Conservation (phyloP, 2,888 invertebrate species). For the Kryphioiulus occultus region DNA sequence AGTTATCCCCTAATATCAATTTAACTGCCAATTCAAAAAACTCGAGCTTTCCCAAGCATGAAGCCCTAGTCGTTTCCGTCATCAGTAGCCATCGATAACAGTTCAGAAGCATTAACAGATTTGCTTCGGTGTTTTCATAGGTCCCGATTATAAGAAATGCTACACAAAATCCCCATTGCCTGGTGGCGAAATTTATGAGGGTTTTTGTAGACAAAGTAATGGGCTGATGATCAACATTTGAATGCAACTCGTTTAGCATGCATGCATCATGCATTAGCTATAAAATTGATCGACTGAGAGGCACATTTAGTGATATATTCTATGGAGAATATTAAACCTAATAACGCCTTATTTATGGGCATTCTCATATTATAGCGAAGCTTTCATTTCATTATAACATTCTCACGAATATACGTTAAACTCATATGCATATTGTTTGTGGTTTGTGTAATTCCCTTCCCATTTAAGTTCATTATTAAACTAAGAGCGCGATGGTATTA, state of each 20-base stretch:
- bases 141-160: neutral
- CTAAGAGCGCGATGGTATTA: too few relatives aligned
- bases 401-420: neutral
- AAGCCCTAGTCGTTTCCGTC: constrained; percentile 11
- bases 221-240: constrained; percentile 28
- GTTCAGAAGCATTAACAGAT: constrained; percentile 28
- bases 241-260: constrained; percentile 28
- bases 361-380: neutral
- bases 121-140: constrained; percentile 30
- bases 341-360: neutral
- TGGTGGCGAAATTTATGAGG: neutral
- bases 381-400: neutral
- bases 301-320: neutral
- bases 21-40: constrained; percentile 10
- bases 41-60: neutral
- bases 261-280: neutral
- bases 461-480: too few relatives aligned
- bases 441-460: too few relatives aligned
- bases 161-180: neutral
- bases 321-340: neutral
- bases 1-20: neutral
- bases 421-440: too few relatives aligned
- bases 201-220: constrained; percentile 27
- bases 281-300: neutral
- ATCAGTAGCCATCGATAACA: neutral